Evolutionary conservation across 2,113 vertebrate species (phyloP).

Genomic region (Bothrops jararaca): DNA sequence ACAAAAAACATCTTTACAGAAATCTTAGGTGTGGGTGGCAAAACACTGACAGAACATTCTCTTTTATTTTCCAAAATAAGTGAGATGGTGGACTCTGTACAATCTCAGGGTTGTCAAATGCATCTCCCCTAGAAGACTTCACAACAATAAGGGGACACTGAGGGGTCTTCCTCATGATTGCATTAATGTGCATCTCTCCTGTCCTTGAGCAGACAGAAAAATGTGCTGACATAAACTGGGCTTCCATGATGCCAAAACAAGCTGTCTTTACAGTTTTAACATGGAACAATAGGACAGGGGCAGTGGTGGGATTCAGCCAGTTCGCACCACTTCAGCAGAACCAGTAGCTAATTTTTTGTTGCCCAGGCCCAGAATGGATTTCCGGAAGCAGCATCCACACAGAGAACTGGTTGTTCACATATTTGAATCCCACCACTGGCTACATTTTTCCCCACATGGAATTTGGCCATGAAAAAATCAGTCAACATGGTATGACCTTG

Average conservation of each 20-base stretch:
- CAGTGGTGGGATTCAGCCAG: too few species aligned
- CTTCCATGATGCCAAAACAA: not conserved
- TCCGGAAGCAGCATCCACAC: too few species aligned
- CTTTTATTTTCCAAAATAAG: conserved; percentile 11
- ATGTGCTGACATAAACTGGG: not conserved
- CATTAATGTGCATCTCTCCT: not conserved
- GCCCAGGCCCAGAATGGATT: too few species aligned
- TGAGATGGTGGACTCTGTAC: conserved; percentile 22
- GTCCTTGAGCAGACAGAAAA: not conserved
- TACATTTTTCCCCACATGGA: not conserved
- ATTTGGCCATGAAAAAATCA: not conserved
- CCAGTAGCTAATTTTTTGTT: too few species aligned
- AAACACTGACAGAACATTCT: conserved; percentile 14
- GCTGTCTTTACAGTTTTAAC: not conserved
- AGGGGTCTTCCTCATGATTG: not conserved
- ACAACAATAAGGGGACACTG: conserved; percentile 29
- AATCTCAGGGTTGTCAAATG: conserved; percentile 17
- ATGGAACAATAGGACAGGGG: not conserved
- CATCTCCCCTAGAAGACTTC: conserved; percentile 11
- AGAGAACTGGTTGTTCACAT: too few species aligned
- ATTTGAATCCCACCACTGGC: too few species aligned
- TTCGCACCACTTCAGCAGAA: too few species aligned
- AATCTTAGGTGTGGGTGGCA: conserved; percentile 43
- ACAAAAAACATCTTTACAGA: conserved; percentile 33
- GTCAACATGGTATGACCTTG: not conserved